Conservation (phyloP, 2,888 invertebrate species). For the Drosophila pegasa region DNA sequence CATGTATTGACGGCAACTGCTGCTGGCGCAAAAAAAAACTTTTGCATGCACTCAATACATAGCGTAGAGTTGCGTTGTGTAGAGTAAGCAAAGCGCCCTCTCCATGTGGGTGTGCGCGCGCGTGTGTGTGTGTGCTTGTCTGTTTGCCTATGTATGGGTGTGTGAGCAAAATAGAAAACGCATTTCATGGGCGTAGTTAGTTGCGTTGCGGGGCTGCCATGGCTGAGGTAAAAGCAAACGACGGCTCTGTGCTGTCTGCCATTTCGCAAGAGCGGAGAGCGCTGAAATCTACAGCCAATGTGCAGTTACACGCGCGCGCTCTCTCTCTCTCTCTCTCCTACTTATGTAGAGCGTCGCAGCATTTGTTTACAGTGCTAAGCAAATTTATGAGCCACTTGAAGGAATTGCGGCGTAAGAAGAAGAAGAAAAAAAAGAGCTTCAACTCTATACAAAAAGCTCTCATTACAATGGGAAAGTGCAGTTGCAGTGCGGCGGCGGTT, state of each 20-base stretch:
- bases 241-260: conserved; percentile 20
- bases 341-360: conserved; percentile 6
- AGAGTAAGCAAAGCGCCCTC: conserved; percentile 18
- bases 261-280: conserved; percentile 15
- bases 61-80: conserved; percentile 11
- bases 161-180: conserved; percentile 70
- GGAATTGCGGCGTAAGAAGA: conserved; percentile 19
- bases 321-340: not conserved
- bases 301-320: conserved; percentile 17
- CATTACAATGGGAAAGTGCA: conserved; percentile 40
- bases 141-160: conserved; percentile 1
- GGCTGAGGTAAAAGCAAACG: not conserved
- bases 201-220: conserved; percentile 10
- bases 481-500: conserved; percentile 4
- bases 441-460: conserved; percentile 21
- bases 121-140: conserved; percentile 5
- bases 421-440: not conserved
- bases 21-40: conserved; percentile 45
- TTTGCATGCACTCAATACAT: conserved; percentile 49
- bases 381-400: conserved; percentile 22
- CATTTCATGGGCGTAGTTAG: conserved; percentile 57
- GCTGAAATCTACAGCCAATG: not conserved
- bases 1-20: conserved; percentile 25
- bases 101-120: conserved; percentile 8
- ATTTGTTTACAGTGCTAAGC: conserved; percentile 26